Conservation (phyloP, 2,113 vertebrate genomes). For the Leptosomus discolor region DNA sequence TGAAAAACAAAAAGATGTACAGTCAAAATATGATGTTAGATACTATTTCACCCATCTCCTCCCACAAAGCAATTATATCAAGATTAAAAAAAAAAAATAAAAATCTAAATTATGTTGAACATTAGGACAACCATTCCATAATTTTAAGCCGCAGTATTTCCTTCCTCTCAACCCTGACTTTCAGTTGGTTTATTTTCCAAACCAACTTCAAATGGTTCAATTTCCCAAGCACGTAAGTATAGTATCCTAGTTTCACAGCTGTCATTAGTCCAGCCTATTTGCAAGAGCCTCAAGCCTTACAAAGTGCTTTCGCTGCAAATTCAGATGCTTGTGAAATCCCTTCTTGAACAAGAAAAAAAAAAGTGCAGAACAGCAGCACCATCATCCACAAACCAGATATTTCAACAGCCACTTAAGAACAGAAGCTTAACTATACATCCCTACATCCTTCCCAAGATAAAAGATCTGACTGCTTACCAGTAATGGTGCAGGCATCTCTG, state of each 20-base stretch:
- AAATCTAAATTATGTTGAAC: not conserved
- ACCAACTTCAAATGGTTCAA: not conserved
- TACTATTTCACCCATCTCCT: not conserved
- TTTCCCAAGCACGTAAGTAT: not conserved
- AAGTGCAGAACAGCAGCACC: accelerated
- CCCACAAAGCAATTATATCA: not conserved
- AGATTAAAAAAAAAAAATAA: not conserved
- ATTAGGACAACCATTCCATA: not conserved
- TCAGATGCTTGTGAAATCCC: not conserved
- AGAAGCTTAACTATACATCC: not conserved
- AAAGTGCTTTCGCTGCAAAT: not conserved
- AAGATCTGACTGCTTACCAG: slow-evolving; percentile 75
- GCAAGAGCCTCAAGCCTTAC: not conserved
- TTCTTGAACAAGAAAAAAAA: not conserved
- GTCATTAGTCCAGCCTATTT: not conserved
- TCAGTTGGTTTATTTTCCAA: not conserved
- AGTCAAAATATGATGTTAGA: not conserved
- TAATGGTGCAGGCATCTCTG: slow-evolving; percentile 97
- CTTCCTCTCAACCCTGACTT: not conserved
- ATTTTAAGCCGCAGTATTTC: not conserved
- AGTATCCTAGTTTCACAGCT: not conserved
- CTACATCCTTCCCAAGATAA: too few species aligned
- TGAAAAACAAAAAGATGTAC: not conserved
- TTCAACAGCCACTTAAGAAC: not conserved
- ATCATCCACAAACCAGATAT: not conserved